Evolutionary conservation across 2,888 invertebrate species (phyloP), one percentile per base, ranked within the genome.

Genomic region (Leptogaster cylindrica): DNA sequence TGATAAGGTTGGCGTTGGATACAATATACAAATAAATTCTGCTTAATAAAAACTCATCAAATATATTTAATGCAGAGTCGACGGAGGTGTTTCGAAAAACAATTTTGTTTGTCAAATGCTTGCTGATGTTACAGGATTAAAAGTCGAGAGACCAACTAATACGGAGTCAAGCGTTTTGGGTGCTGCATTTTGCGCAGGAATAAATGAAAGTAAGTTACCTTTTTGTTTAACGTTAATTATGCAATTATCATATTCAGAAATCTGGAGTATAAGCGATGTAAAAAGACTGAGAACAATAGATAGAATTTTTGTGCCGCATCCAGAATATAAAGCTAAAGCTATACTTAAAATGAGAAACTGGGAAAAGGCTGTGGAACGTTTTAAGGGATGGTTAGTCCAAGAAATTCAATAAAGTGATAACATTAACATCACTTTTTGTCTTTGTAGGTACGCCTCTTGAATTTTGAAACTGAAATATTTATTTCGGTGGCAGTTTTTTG

Each of bases 81-180:
- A 97, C 79, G 97, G 97, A 2, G 97, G 97, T n/a, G 95, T 97
- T n/a, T 90, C 95, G 0, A 88, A 88, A 71, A 97, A 96, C 79
- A 89, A 95, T 80, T 97, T 97, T 77, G 84, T 97, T 44, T 89
- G 93, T 73, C 96, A 97, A 79, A 82, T 93, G 67, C 84, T 97
- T 72, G 88, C 96, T 0, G 93, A 97, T 78, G 83, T 95, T 64
- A 90, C 91, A 0, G 88, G 87, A 0, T 79, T 92, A 63, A 78
- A 82, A 0, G 90, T 97, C 3, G 90, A 94, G 77, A 84, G 96
- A 31, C 86, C 92, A 0, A 78, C 81, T 0, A 87, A 88, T 70
- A 83, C 87, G 0, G 95, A 97, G 80, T 90, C 92, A 85, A 90
- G 95, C 1, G 89, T 91, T 33, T 82, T 92, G 65, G 98, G 98